phyloP scores from a whole-genome alignment of 2,888 invertebrate genomes.

The Yponomeuta sedellus region DNA sequence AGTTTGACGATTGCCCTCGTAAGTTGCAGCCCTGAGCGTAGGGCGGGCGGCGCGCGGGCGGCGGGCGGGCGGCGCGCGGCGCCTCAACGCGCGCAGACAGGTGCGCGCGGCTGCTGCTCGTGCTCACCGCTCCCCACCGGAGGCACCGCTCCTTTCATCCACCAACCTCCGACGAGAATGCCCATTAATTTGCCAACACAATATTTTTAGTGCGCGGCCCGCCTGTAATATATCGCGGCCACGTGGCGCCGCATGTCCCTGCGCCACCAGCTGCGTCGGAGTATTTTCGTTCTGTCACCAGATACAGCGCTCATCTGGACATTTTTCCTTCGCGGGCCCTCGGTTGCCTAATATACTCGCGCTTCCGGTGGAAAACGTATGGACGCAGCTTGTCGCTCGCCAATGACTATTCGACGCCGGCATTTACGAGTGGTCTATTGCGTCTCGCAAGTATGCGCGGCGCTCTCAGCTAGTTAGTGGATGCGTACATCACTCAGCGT shows the following conservation, averaged over 20 bases:
- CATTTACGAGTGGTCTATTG: not conserved
- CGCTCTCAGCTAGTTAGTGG: not conserved
- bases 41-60: slow-evolving; percentile 14
- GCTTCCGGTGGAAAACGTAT: slow-evolving; percentile 56
- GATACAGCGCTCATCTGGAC: slow-evolving; percentile 74
- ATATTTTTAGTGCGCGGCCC: slow-evolving; percentile 75
- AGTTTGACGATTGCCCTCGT: no score
- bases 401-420: not conserved
- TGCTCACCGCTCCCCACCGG: slow-evolving; percentile 74
- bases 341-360: slow-evolving; percentile 53
- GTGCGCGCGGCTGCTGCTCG: slow-evolving; percentile 72
- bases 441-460: not conserved
- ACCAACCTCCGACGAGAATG: slow-evolving; percentile 73
- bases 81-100: slow-evolving; percentile 60
- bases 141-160: slow-evolving; percentile 77
- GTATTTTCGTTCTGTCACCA: slow-evolving; percentile 77
- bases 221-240: slow-evolving; percentile 75
- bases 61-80: slow-evolving; percentile 23
- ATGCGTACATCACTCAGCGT: slow-evolving; percentile 13
- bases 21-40: not conserved
- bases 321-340: slow-evolving; percentile 70
- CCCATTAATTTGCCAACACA: slow-evolving; percentile 78
- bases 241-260: slow-evolving; percentile 75
- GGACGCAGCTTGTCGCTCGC: slow-evolving; percentile 24
- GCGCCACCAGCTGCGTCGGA: slow-evolving; percentile 72